phyloP scores from a whole-genome alignment of 2,113 vertebrate species.

The Tragelaphus strepsiceros region DNA sequence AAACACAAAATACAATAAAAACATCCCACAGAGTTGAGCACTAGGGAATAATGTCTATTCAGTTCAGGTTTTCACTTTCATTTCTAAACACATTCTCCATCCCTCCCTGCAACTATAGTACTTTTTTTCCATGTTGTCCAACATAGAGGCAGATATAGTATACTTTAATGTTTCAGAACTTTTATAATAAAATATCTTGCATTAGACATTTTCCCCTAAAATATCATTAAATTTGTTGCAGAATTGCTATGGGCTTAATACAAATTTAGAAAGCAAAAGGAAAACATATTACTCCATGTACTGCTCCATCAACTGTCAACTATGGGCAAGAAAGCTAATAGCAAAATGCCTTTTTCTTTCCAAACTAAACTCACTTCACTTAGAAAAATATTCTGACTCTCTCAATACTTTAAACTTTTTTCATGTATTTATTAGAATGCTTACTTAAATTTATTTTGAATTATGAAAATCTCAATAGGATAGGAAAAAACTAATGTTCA shows the following conservation, averaged over 20 bases:
- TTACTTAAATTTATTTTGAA: conserved; percentile 45
- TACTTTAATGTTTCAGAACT: conserved; percentile 49
- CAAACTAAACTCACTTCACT: conserved; percentile 50
- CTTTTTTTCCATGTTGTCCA: conserved; percentile 68
- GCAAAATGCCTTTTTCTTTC: conserved; percentile 48
- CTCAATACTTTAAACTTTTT: conserved; percentile 41
- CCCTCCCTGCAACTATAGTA: not conserved
- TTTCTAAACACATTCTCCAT: conserved; percentile 58
- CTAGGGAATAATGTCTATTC: conserved; percentile 52
- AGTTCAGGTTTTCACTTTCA: conserved; percentile 51
- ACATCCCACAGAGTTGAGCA: conserved; percentile 37
- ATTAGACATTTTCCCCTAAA: conserved; percentile 64
- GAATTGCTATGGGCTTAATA: conserved; percentile 66
- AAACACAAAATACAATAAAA: conserved; percentile 64
- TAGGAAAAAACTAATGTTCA: not conserved
- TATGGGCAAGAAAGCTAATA: conserved; percentile 42
- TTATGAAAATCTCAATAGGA: conserved; percentile 13
- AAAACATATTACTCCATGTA: conserved; percentile 59
- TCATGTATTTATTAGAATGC: conserved; percentile 48
- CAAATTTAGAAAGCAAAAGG: conserved; percentile 71
- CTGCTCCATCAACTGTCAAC: conserved; percentile 55
- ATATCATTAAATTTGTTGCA: conserved; percentile 72
- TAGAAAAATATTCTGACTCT: conserved; percentile 49
- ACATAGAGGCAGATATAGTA: conserved; percentile 64
- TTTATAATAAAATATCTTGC: conserved; percentile 73